Percentiles rank a stretch among this genome's conserved stretches.
Conservation (phyloP, 2,113 vertebrate genomes). For the Pseudopodoces humilis region DNA sequence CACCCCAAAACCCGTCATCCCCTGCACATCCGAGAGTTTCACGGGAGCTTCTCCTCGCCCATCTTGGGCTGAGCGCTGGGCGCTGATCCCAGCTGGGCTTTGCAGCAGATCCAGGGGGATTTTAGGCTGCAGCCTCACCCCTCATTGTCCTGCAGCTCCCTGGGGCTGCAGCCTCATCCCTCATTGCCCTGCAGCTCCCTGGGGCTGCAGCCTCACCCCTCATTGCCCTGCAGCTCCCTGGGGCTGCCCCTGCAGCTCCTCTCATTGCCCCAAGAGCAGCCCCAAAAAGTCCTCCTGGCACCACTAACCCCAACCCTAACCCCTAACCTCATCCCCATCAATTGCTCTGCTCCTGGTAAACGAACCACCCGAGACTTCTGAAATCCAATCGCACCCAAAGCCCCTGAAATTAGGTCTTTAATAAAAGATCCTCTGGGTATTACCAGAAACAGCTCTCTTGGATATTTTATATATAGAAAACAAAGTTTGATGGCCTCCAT, state of each 20-base stretch:
- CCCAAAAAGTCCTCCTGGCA: no score
- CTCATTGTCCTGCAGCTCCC: neutral
- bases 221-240: no score
- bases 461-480: neutral
- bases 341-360: neutral
- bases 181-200: no score
- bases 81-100: neutral
- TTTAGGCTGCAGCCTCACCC: neutral
- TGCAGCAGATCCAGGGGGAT: neutral
- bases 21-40: accelerated
- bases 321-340: neutral
- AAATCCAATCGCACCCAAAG: neutral
- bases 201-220: no score
- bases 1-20: accelerated
- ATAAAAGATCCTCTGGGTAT: neutral
- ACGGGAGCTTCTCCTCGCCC: neutral
- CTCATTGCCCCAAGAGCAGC: no score
- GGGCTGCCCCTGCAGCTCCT: no score
- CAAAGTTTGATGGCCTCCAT: neutral
- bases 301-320: no score
- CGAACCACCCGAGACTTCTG: neutral
- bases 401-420: neutral
- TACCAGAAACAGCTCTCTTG: neutral
- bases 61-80: neutral
- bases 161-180: neutral